Evolutionary conservation across 2,113 vertebrate genomes (phyloP).

Genomic region (Poicephalus meyeri): DNA sequence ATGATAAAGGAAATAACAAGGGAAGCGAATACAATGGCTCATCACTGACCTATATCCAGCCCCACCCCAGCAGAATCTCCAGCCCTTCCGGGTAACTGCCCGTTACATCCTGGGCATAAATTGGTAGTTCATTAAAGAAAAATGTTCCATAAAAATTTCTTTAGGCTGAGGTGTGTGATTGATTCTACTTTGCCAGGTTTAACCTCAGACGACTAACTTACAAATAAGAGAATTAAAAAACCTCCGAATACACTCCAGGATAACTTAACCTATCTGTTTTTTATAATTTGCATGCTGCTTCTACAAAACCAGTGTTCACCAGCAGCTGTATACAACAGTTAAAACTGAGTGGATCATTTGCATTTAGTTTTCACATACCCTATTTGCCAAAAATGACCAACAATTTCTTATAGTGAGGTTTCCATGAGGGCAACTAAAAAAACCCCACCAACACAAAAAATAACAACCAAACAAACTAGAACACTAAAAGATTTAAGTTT

Average conservation of each 20-base stretch:
- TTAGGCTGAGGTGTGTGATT: not conserved
- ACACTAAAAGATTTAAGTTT: not conserved
- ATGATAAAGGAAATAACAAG: too few species aligned
- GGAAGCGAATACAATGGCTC: too few species aligned
- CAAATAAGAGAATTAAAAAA: not conserved
- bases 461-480: not conserved
- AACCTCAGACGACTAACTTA: not conserved
- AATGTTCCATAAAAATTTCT: not conserved
- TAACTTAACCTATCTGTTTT: not conserved
- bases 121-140: not conserved
- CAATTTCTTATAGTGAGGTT: not conserved
- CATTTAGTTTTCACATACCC: not conserved
- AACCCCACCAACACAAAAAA: rapidly evolving
- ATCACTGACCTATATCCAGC: too few species aligned
- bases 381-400: not conserved
- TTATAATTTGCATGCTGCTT: not conserved
- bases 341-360: not conserved
- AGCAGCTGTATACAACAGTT: not conserved
- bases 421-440: not conserved
- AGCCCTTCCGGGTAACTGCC: too few species aligned
- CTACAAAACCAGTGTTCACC: not conserved
- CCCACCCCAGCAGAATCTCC: too few species aligned
- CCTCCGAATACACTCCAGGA: not conserved
- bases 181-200: not conserved
- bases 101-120: too few species aligned